Base-by-base conservation (phyloP, 2,113 vertebrate genomes). In the Hyperoodon ampullatus region DNA sequence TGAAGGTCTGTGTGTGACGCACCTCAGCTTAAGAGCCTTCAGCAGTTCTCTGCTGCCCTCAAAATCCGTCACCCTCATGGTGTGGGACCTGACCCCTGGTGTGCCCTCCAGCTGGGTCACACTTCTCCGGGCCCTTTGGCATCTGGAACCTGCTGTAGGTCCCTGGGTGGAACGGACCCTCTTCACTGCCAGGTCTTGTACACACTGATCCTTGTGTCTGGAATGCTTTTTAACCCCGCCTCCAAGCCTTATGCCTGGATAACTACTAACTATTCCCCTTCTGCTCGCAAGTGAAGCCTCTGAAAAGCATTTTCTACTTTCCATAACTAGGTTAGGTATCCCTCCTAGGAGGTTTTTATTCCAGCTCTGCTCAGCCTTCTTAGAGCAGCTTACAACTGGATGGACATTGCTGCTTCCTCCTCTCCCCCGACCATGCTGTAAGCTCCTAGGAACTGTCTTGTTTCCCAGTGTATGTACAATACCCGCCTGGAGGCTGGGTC, bases 401-500 rank as follows among this genome's bases (percentile, higher is more conserved):
- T 3, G 12, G 42, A 66, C 21, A 30, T 19, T 5, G 12, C 13
- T 30, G 42, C 60, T 9, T 11, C 16, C 44, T 21, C 16, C 61
- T 65, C 13, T 33, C 30, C 11, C 82, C 61, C 42, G 8, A 0
- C 42, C 61, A n/a, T 3, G 19, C 42, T 50, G 12, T 15, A 4
- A 10, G 82, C 44, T 15, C 12, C 3, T n/a, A 24, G 82, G 14
- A 10, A 24, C 4, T 12, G 13, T n/a, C 82, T 85, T 16, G 61
- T 26, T n/a, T 23, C 33, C 89, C 26, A 5, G 35, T 12, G 19
- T 24, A 2, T 12, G 18, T 12, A 2, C 47, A 42, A 7, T 23
- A 7, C 12, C 30, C 21, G 13, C 3, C 0, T 1, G 8, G 90
- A 75, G 42, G 12, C 42, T 4, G 26, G 14, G 8, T 15, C 60